Evolutionary conservation across 2,113 vertebrate species (phyloP), one percentile per base, ranked within the genome.

Genomic region (Alectura lathami): DNA sequence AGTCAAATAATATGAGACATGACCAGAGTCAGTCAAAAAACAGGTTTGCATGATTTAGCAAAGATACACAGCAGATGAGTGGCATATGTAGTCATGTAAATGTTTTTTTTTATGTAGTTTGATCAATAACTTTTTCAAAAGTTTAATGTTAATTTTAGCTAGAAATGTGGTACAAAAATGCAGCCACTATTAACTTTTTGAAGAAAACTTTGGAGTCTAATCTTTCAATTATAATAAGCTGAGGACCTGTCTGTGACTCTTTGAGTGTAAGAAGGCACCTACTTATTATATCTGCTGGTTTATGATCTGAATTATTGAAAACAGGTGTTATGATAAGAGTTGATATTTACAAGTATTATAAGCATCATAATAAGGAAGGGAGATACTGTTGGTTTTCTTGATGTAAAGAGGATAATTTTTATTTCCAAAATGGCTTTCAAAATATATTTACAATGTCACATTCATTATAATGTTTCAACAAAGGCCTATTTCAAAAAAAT

Each of bases 181-280:
- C 1, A 56, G 15, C 4, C n/a, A 8, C 29, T 80, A 23, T 24
- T 36, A 22, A 26, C 13, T 38, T 32, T 82, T 3, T 0, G 9
- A n/a, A 14, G 30, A 64, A 74, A 85, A 34, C 21, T 83, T 72
- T 26, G 83, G 5, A 76, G 16, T 3, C 7, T 23, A 56, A 7
- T 24, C 3, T 63, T 87, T 67, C 15, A 34, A 23, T 50, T 74
- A 14, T 13, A 78, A 59, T 13, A 7, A 6, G 3, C 5, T 81
- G 57, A 23, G 17, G 9, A 82, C 1, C 3, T 66, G 20, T 67
- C 12, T 68, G 5, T 36, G 20, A 6, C n/a, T 66, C 21, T 67
- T 47, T 59, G 20, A 27, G 24, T 50, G 9, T 32, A 63, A 81
- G 27, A 83, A 21, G 67, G 1, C 6, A 34, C 10, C 13, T 72